Base-by-base conservation (phyloP, 1,140 invertebrate species). In the Homarus americanus region DNA sequence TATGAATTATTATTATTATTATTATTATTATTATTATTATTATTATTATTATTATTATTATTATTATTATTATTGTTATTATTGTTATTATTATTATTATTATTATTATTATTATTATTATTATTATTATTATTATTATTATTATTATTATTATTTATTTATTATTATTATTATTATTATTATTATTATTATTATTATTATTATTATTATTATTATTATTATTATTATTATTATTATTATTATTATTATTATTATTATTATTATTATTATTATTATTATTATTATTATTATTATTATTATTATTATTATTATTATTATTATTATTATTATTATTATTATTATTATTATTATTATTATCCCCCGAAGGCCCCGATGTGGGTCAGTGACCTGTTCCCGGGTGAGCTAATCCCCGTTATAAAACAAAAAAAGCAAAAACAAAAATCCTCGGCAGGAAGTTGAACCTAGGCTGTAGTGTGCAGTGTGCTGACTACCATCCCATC, bases 321-420 rank as follows among this genome's bases (percentile, higher is more conserved):
- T 34, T 24, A 75, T 75, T 24, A 75, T 75, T 34, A 34, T 75
- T 34, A 75, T 75, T 75, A 75, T 75, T 75, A 75, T 75, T 24
- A 34, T 75, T 75, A 24, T 75, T 34, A 75, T 75, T 75, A 34
- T 75, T 34, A 24, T 17, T 34, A 75, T 75, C 28, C 10, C 28
- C 28, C 10, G 17, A 12, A 75, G 17, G 17, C 12, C n/a, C n/a
- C n/a, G n/a, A n/a, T n/a, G n/a, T n/a, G n/a, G n/a, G n/a, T n/a
- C n/a, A n/a, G n/a, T n/a, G n/a, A n/a, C n/a, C n/a, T n/a, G n/a
- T n/a, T n/a, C n/a, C n/a, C n/a, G n/a, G n/a, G n/a, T n/a, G n/a
- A 24, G 10, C 17, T 75, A 24, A 63, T 63, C 24, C 10, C 24
- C 24, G 24, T 63, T 63, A 63, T 63, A 12, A 63, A 12, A 12